Evolutionary conservation across 2,888 invertebrate species (phyloP).

Genomic region (Cepaea hortensis): DNA sequence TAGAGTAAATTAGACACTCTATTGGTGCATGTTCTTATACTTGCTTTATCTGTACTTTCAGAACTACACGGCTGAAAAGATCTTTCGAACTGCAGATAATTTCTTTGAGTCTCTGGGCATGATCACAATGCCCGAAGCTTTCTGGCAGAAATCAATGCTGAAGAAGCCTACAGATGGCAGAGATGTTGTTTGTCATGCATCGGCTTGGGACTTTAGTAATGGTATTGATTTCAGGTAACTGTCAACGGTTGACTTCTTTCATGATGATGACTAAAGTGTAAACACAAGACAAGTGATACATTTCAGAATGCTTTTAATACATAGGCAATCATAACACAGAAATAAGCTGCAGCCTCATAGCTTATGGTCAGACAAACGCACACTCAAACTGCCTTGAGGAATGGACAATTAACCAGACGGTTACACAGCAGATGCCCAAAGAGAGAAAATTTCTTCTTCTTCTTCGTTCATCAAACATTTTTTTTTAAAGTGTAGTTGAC

Average conservation of each 20-base stretch:
- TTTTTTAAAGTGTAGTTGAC: no score
- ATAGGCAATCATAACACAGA: no score
- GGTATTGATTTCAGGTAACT: slow-evolving; percentile 87
- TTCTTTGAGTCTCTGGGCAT: slow-evolving; percentile 77
- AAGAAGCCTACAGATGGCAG: slow-evolving; percentile 84
- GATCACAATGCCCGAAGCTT: slow-evolving; percentile 87
- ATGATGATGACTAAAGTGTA: background rate
- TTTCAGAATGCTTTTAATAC: no score
- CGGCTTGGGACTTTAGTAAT: slow-evolving; percentile 91
- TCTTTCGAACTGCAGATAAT: slow-evolving; percentile 76
- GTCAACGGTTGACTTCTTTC: background rate
- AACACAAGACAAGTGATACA: background rate
- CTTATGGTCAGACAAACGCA: no score
- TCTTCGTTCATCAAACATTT: no score
- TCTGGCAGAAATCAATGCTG: slow-evolving; percentile 89
- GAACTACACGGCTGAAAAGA: slow-evolving; percentile 77
- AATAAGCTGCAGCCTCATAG: no score
- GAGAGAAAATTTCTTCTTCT: no score
- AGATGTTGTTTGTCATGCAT: slow-evolving; percentile 82
- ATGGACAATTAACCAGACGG: no score
- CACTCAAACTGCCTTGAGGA: no score
- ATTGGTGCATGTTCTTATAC: no score
- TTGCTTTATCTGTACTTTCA: slow-evolving; percentile 44
- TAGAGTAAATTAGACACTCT: no score
- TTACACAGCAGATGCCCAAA: no score